phyloP scores from a whole-genome alignment of 2,113 vertebrate species.

The Pungitius pungitius region DNA sequence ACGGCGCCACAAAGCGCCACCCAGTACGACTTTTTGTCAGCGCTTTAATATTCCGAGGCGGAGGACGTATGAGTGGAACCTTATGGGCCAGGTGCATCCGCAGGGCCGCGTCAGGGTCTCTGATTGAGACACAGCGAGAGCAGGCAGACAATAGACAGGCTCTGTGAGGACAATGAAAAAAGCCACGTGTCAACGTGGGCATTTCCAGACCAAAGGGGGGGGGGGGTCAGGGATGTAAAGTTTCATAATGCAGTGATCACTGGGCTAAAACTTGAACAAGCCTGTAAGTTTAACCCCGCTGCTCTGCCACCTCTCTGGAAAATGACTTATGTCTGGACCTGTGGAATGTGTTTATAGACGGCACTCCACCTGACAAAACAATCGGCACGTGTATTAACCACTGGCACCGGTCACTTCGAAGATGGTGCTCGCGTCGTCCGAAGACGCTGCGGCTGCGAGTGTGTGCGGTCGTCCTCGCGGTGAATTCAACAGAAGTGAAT shows the following conservation, averaged over 20 bases:
- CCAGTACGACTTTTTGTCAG: constrained; percentile 57
- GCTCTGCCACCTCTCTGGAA: constrained; percentile 62
- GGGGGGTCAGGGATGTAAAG: constrained; percentile 71
- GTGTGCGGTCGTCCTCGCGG: constrained; percentile 57
- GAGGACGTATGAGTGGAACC: constrained; percentile 66
- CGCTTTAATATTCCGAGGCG: constrained; percentile 62
- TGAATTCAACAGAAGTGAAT: constrained; percentile 54
- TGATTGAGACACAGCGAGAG: constrained; percentile 57
- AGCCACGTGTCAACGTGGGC: constrained; percentile 64
- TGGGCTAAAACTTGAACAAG: constrained; percentile 68
- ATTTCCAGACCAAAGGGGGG: constrained; percentile 66
- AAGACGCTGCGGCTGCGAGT: constrained; percentile 62
- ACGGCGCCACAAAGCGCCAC: constrained; percentile 31
- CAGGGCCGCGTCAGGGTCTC: constrained; percentile 59
- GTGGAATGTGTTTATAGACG: constrained; percentile 73
- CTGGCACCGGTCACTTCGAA: constrained; percentile 69
- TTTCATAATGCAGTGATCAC: constrained; percentile 68
- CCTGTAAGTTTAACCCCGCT: constrained; percentile 52
- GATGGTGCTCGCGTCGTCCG: constrained; percentile 62
- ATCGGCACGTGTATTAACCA: constrained; percentile 71
- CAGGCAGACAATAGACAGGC: constrained; percentile 62
- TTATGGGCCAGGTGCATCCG: constrained; percentile 75
- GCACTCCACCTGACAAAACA: constrained; percentile 73
- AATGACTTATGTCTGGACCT: constrained; percentile 64
- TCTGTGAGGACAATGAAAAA: constrained; percentile 73